These are phyloP conservation scores for Dynastes hyllus DNA, from an alignment of 2,888 invertebrate genomes.

Conservation along the genomic window DNA sequence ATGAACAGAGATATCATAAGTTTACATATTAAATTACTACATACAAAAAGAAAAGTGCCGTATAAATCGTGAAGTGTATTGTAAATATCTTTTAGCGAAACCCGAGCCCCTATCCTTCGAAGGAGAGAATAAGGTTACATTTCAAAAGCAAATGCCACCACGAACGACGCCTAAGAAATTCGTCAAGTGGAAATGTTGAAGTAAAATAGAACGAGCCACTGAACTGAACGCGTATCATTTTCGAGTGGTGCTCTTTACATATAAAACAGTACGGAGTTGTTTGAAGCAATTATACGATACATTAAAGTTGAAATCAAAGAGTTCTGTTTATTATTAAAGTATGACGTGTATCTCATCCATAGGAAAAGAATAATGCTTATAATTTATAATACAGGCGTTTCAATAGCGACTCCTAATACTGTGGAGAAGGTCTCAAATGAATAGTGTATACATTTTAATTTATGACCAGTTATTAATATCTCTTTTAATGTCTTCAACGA, in stretches of 20 bases:
- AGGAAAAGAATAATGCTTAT: too few relatives aligned
- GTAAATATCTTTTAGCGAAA: constrained; percentile 11
- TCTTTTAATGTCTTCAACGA: too few relatives aligned
- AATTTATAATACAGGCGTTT: too few relatives aligned
- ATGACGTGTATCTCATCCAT: constrained; percentile 18
- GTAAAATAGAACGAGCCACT: constrained; percentile 55
- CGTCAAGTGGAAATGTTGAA: constrained; percentile 56
- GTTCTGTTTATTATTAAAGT: constrained; percentile 38
- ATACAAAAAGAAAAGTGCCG: too few relatives aligned
- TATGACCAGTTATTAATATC: too few relatives aligned
- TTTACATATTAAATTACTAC: too few relatives aligned
- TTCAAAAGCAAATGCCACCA: constrained; percentile 56
- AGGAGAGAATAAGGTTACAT: constrained; percentile 54
- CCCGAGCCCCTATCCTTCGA: constrained; percentile 10
- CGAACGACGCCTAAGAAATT: constrained; percentile 54
- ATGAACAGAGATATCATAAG: too few relatives aligned
- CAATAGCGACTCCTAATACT: background rate
- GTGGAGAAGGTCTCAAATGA: too few relatives aligned
- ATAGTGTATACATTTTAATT: too few relatives aligned
- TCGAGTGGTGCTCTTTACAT: constrained; percentile 36
- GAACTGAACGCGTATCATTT: constrained; percentile 55
- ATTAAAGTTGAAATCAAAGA: constrained; percentile 40
- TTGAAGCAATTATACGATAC: constrained; percentile 28
- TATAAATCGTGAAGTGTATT: background rate
- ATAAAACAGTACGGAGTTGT: constrained; percentile 31